Base-by-base conservation (phyloP, 2,888 invertebrate genomes). In the Muschampia plurimacula region DNA sequence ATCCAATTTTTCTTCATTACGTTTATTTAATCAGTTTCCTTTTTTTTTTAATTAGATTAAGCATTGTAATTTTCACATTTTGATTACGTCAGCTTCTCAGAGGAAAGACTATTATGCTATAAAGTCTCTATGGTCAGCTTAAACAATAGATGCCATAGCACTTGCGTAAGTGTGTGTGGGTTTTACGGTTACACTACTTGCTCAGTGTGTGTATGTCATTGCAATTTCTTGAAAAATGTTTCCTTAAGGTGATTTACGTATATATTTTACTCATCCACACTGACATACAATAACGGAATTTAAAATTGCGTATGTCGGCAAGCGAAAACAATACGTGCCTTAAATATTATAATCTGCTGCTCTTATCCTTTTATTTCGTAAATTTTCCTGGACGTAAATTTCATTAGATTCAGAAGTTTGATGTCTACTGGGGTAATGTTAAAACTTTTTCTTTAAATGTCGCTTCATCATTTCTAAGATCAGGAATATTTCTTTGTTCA, bases 301-400 rank as follows among this genome's bases (percentile, higher is more conserved):
- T 72, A 60, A 67, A 72, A 67, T 62, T 28, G 60, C 72, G 12
- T 72, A 10, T 28, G 46, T 62, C 44, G 57, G 67, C 66, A 60
- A 67, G 28, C 32, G 57, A 39, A 60, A 32, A 41, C 49, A 28
- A 57, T 65, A 44, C 46, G 71, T 67, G 66, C 22, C 41, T 46
- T 52, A 49, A 67, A 60, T 71, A 15, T 62, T 60, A 22, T 22
- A 1, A 9, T 12, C 5, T 65, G 12, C 57, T 15, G 44, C 32
- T 55, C 44, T 63, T 55, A 52, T 63, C 39, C 36, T 44, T 59
- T 55, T 46, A n/a, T 62, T 55, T 41, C n/a, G 10, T 28, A 10
- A 10, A 46, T 59, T 67, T 59, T 59, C n/a, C 32, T 46, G 32
- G 41, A 67, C 22, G 41, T 67, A 15, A 67, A 67, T 59, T 41